These are phyloP conservation scores for Lasiurus cinereus DNA, from an alignment of 2,113 vertebrate species.

Conservation along the genomic window DNA sequence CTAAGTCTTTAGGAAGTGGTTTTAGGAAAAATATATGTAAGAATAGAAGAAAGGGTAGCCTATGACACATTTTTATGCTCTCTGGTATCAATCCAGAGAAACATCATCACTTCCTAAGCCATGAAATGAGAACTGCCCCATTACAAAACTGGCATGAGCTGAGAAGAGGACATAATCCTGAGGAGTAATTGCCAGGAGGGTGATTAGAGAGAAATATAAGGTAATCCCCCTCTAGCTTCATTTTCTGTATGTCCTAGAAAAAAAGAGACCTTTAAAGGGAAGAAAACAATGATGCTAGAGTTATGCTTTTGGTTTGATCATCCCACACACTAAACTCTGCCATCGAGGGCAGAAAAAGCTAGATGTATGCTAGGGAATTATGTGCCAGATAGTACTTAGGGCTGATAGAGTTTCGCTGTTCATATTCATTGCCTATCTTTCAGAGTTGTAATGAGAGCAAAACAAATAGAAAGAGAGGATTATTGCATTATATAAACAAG, in stretches of 20 bases:
- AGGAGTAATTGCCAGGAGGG: not conserved
- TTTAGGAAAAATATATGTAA: not conserved
- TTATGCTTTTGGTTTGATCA: not conserved
- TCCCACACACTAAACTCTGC: not conserved
- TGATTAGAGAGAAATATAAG: not conserved
- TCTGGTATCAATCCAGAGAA: not conserved
- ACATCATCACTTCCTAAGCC: not conserved
- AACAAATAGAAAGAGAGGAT: slow-evolving; percentile 23
- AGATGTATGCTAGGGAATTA: not conserved
- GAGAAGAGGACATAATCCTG: not conserved
- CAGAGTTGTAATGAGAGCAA: not conserved
- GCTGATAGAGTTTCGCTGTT: not conserved
- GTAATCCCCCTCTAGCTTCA: not conserved
- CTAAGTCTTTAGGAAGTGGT: not conserved
- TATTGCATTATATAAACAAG: slow-evolving; percentile 1
- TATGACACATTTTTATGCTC: not conserved
- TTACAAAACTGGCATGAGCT: not conserved
- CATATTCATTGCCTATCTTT: not conserved
- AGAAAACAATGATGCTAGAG: not conserved
- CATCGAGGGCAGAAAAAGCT: not conserved
- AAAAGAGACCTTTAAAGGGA: not conserved
- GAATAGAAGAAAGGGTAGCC: not conserved
- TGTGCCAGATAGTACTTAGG: not conserved
- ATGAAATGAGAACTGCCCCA: not conserved
- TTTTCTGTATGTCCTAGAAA: not conserved